Evolutionary conservation across 1,140 invertebrate species (phyloP), one percentile per base, ranked within the genome.

Genomic region (Propsilocerus akamusi): DNA sequence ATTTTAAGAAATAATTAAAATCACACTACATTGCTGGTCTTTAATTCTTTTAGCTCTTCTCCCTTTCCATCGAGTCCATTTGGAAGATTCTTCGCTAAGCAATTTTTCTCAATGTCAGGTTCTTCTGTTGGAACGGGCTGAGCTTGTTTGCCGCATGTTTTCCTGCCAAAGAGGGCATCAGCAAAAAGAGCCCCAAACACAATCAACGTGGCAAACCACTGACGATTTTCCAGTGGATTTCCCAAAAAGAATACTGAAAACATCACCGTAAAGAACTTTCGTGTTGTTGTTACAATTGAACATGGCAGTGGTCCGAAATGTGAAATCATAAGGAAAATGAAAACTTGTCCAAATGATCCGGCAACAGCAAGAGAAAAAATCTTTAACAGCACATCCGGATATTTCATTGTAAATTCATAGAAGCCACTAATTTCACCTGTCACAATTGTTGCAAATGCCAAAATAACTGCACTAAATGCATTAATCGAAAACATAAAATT

Each of bases 191-290:
- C 95, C 14, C 76, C 58, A 65, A 99, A 99, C 1, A 99, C 96
- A 20, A 97, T 63, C 1, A 78, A 55, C 0, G 93, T 88, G 3
- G 88, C 95, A 2, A 90, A 30, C 90, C 93, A 97, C 65, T 99
- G 95, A 25, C 83, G 71, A 0, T 58, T 51, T 1, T 77, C 67
- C 46, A 99, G 68, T 1, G 76, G 73, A 68, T 99, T 96, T 17
- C 90, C 88, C 66, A 99, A 99, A 23, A 98, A 70, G 22, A 99
- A 58, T 3, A 99, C 90, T 0, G 94, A 98, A 7, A 76, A 83
- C 5, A 99, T 68, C 12, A 99, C 92, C 1, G 94, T 98, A 65
- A 99, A 98, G 62, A 99, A 97, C 68, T 99, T 99, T 34, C 97
- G 72, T 0, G 93, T 96, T 0, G 96, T 99, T 0, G 97, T 99